phyloP scores from a whole-genome alignment of 2,888 invertebrate genomes.

The Tipula helvola region DNA sequence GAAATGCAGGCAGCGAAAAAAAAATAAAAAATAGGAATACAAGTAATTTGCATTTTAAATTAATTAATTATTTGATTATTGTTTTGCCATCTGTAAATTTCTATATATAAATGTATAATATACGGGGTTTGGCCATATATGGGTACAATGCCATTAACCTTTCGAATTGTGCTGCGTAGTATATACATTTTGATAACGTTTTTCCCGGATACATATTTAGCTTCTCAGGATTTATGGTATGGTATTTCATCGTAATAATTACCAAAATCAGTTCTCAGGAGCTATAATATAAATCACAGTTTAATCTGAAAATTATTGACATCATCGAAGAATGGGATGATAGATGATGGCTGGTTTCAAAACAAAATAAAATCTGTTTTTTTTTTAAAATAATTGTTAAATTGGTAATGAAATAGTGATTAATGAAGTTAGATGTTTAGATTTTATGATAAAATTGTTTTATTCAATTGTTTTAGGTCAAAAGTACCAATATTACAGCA shows the following conservation, averaged over 20 bases:
- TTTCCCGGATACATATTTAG: not conserved
- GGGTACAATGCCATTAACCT: not conserved
- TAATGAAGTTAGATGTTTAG: not conserved
- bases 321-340: not conserved
- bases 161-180: not conserved
- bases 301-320: not conserved
- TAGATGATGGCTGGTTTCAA: not conserved
- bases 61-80: not conserved
- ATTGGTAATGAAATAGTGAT: not conserved
- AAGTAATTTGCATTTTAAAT: not conserved
- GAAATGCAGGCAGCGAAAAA: not conserved
- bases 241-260: not conserved
- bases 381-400: not conserved
- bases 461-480: not conserved
- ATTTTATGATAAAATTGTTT: not conserved
- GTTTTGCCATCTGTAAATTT: not conserved
- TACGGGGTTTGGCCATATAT: not conserved
- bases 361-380: not conserved
- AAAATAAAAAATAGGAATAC: not conserved
- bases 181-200: not conserved
- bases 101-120: not conserved
- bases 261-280: not conserved
- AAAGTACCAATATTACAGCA: not conserved
- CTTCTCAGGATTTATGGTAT: not conserved
- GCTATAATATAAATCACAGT: not conserved